These are phyloP conservation scores for Microchirus variegatus DNA, from an alignment of 2,797 vertebrate genomes.

Conservation along the genomic window DNA sequence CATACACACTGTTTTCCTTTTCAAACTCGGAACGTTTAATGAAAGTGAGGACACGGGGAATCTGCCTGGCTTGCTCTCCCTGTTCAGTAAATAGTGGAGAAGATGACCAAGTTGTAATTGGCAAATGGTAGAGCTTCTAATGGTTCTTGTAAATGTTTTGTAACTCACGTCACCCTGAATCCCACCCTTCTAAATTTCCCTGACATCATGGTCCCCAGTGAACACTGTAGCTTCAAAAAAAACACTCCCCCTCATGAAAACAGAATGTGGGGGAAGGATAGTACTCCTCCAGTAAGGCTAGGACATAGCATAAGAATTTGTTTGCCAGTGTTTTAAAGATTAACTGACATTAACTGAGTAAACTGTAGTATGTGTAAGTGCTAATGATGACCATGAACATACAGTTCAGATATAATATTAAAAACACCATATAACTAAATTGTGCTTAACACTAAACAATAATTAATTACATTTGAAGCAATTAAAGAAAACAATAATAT, in stretches of 20 bases:
- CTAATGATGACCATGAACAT: neutral
- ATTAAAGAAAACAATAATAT: too few relatives aligned
- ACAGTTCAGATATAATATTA: neutral
- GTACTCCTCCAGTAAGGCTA: slow-evolving; percentile 7
- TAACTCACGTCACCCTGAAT: slow-evolving; percentile 75
- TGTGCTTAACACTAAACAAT: neutral
- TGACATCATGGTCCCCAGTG: slow-evolving; percentile 73
- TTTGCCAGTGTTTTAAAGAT: slow-evolving; percentile 8
- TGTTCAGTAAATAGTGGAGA: slow-evolving; percentile 24
- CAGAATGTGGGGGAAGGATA: slow-evolving; percentile 13
- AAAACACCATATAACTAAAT: neutral
- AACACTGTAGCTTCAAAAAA: slow-evolving; percentile 38
- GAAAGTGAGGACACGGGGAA: slow-evolving; percentile 17
- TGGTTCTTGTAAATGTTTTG: slow-evolving; percentile 80
- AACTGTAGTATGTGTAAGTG: neutral
- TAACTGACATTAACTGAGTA: neutral
- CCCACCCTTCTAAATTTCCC: slow-evolving; percentile 79
- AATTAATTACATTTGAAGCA: too few relatives aligned
- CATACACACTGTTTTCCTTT: neutral
- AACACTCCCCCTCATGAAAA: slow-evolving; percentile 30
- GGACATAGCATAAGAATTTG: neutral
- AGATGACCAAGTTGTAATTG: slow-evolving; percentile 61
- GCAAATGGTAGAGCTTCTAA: slow-evolving; percentile 45
- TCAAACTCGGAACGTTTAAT: slow-evolving; percentile 24
- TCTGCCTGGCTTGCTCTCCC: slow-evolving; percentile 8